phyloP scores from a whole-genome alignment of 1,140 invertebrate species.

The Philopotamus ludificatus region DNA sequence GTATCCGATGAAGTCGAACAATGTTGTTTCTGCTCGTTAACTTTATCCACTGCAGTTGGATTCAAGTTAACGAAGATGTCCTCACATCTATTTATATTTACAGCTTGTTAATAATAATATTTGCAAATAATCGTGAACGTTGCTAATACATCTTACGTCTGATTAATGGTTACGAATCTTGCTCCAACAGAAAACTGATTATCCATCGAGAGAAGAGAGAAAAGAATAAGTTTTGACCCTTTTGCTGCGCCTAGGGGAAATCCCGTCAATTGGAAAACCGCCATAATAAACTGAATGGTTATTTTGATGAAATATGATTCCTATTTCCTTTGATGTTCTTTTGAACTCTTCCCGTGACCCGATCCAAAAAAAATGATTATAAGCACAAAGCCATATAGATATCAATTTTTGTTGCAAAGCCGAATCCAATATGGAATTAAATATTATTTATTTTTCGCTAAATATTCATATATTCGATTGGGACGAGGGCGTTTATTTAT shows the following conservation, averaged over 20 bases:
- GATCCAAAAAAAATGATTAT: slow-evolving; percentile 22
- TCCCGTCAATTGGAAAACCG: slow-evolving; percentile 22
- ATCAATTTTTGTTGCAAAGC: slow-evolving; percentile 17
- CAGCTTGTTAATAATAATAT: too few species aligned
- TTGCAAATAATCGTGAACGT: background rate
- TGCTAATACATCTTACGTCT: background rate
- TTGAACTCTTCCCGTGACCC: slow-evolving; percentile 10
- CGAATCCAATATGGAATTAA: too few species aligned
- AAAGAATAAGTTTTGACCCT: slow-evolving; percentile 3
- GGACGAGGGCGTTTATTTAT: too few species aligned
- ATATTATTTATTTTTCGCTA: too few species aligned
- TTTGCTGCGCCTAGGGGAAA: background rate
- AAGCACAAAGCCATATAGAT: slow-evolving; percentile 21
- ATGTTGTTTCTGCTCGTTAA: too few species aligned
- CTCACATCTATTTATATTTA: too few species aligned
- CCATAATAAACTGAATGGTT: slow-evolving; percentile 22
- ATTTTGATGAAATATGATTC: slow-evolving; percentile 30
- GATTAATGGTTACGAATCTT: background rate
- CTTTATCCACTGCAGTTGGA: too few species aligned
- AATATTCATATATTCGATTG: too few species aligned
- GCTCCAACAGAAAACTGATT: slow-evolving; percentile 8
- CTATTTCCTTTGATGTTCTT: slow-evolving; percentile 27
- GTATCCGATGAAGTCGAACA: too few species aligned
- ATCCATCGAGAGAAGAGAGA: slow-evolving; percentile 8
- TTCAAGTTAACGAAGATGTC: too few species aligned